Percentiles rank a stretch among this genome's conserved stretches.
Conservation (phyloP, 2,888 invertebrate species). For the Chloromyia formosa region DNA sequence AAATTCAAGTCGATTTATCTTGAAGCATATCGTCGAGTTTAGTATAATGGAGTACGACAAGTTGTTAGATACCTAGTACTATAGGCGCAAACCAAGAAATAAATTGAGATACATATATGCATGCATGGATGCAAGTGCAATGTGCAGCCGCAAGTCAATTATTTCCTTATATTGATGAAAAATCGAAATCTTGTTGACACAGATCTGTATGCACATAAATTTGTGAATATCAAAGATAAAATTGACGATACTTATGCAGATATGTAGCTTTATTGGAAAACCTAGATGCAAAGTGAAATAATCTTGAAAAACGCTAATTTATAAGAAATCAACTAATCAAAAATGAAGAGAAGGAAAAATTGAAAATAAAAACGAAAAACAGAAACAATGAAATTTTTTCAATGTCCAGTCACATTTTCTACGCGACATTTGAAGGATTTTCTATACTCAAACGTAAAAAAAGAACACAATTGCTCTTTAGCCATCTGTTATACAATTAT, state of each 20-base stretch:
- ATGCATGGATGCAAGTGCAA: background rate
- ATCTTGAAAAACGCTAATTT: too few species aligned
- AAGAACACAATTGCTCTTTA: constrained; percentile 24
- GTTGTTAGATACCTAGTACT: background rate
- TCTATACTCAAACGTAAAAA: too few species aligned
- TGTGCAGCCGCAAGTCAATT: background rate
- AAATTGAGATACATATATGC: background rate
- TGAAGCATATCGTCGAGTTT: background rate
- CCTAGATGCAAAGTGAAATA: too few species aligned
- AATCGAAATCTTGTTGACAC: constrained; percentile 7
- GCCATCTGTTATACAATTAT: constrained; percentile 11
- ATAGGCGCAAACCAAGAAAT: background rate
- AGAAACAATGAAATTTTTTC: too few species aligned
- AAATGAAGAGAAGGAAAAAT: too few species aligned
- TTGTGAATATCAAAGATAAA: background rate
- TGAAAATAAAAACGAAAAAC: too few species aligned
- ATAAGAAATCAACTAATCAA: too few species aligned
- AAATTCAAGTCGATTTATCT: background rate
- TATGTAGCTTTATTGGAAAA: too few species aligned
- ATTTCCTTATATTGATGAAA: constrained; percentile 4
- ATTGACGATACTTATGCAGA: too few species aligned
- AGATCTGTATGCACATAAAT: constrained; percentile 18
- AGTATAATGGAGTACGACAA: background rate
- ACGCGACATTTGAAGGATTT: too few species aligned
- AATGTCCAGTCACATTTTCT: too few species aligned